Evolutionary conservation across 2,888 invertebrate species (phyloP), one percentile per base, ranked within the genome.

Genomic region (Drosophila picticornis): DNA sequence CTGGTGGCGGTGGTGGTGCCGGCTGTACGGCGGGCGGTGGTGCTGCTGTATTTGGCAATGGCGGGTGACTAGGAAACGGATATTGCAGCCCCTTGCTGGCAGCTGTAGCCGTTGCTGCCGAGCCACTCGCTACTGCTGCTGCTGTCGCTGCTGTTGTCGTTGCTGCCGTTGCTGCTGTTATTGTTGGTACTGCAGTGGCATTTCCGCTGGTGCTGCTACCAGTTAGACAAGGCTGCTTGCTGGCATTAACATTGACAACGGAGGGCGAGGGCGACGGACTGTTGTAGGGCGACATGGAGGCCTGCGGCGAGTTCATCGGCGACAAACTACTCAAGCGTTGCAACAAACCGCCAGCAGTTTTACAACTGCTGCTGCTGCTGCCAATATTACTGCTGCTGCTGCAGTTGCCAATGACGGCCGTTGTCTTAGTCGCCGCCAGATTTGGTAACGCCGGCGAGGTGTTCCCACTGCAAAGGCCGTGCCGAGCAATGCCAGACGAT

Each of bases 41-140:
- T 27, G 92, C 90, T 31, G 94, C 92, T n/a, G 91, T 88, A 65
- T 90, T 90, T 50, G 94, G 94, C 83, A 94, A 92, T 76, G 96
- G 96, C 86, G 96, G 96, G 93, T 96, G 96, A 92, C 95, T 96
- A 80, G 96, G 96, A 94, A 96, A 96, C 57, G 96, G 97, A 94
- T 96, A 97, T 92, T 96, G 97, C 80, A 96, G 94, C 79, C 88
- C 94, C 91, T 91, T 94, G 68, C 86, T 93, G 81, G 71, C 57
- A 27, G 62, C 48, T 31, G 65, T 48, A 6, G 77, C 53, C 19
- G 50, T 58, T n/a, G 65, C 40, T 34, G 60, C 55, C 32, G 72
- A 34, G 19, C 69, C 27, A 6, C 48, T 36, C 2, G 57, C 34
- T n/a, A 60, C 32, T 40, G 66, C 51, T 11, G 64, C 27, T 46